Conservation (phyloP, 2,797 vertebrate species). For the Orestias chungarensis region DNA sequence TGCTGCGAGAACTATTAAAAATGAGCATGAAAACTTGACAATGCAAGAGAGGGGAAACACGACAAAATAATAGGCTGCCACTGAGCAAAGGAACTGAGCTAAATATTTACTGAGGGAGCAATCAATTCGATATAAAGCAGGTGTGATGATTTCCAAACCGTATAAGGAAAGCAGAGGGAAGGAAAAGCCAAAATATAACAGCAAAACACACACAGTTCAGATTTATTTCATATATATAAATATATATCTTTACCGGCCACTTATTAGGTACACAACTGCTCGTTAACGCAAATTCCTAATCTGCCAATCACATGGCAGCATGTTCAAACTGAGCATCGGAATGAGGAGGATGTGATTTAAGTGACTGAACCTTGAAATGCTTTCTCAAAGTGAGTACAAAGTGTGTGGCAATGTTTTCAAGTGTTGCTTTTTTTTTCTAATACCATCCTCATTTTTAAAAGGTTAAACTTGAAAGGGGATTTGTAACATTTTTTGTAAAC, state of each 20-base stretch:
- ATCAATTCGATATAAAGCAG: constrained; percentile 5
- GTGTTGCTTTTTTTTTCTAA: too few relatives aligned
- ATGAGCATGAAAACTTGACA: not conserved
- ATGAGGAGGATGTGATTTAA: too few relatives aligned
- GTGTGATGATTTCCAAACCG: constrained; percentile 1
- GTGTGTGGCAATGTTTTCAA: too few relatives aligned
- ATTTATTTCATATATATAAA: not conserved
- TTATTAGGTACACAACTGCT: too few relatives aligned
- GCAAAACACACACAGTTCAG: not conserved
- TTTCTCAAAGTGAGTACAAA: too few relatives aligned
- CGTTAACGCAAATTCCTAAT: too few relatives aligned
- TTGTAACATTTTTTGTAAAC: not conserved
- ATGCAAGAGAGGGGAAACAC: not conserved
- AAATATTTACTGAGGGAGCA: constrained; percentile 6
- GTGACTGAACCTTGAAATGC: too few relatives aligned
- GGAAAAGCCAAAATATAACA: not conserved
- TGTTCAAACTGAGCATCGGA: too few relatives aligned
- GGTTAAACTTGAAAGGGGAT: not conserved
- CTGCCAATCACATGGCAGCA: too few relatives aligned
- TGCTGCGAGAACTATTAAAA: not conserved
- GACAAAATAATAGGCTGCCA: not conserved
- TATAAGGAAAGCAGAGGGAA: not conserved
- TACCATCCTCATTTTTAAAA: too few relatives aligned
- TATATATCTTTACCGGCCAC: too few relatives aligned
- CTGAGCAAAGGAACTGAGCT: constrained; percentile 3